These are phyloP conservation scores for Caranx melampygus DNA, from an alignment of 2,113 vertebrate genomes.

Conservation along the genomic window DNA sequence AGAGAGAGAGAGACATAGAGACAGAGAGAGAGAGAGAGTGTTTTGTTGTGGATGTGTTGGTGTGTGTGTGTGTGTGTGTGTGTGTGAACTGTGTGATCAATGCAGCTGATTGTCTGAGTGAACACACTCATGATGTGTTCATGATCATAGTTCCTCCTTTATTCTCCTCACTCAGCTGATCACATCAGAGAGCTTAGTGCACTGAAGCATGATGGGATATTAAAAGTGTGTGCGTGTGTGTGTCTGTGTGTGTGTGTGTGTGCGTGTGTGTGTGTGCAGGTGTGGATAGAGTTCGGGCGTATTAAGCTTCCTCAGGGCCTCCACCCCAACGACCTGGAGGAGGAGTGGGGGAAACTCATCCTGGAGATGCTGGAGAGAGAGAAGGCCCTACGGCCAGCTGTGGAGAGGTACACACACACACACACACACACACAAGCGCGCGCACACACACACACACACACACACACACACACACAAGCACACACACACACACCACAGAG, in stretches of 20 bases:
- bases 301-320: constrained; percentile 94
- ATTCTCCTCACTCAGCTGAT: constrained; percentile 63
- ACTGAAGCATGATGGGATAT: neutral
- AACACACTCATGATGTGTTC: constrained; percentile 38
- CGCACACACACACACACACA: constrained; percentile 8
- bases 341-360: constrained; percentile 98
- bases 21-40: neutral
- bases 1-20: too few relatives aligned
- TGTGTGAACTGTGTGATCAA: constrained; percentile 14
- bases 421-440: constrained; percentile 5
- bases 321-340: constrained; percentile 96
- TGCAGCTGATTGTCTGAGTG: constrained; percentile 37
- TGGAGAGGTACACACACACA: constrained; percentile 87
- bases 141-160: constrained; percentile 23
- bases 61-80: neutral
- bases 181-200: neutral
- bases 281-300: constrained; percentile 98
- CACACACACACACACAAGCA: constrained; percentile 9
- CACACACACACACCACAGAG: neutral
- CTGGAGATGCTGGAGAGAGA: constrained; percentile 98
- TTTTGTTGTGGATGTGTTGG: neutral
- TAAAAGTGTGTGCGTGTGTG: neutral
- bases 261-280: constrained; percentile 75
- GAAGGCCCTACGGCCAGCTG: constrained; percentile 93
- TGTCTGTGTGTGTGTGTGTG: constrained; percentile 3